A percentile compares a stretch with the other conserved stretches of the same genome.
Conservation (phyloP, 2,113 vertebrate species). For the Mesitornis unicolor region DNA sequence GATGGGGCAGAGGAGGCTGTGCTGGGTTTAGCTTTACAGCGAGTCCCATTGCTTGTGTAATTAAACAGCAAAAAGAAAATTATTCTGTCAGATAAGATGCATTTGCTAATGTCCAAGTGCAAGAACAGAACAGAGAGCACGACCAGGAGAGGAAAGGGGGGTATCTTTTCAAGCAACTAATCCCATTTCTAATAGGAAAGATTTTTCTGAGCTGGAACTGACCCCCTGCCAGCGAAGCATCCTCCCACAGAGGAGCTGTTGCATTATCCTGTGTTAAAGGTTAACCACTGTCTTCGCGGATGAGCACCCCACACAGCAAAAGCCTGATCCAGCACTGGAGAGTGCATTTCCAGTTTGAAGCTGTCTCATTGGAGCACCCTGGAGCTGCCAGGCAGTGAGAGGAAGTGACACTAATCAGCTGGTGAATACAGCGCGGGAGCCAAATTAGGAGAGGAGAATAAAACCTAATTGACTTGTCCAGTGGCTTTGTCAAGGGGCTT, state of each 20-base stretch:
- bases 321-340: not conserved
- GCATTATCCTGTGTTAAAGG: not conserved
- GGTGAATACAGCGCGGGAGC: not conserved
- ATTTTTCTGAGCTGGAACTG: not conserved
- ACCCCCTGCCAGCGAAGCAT: not conserved
- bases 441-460: not conserved
- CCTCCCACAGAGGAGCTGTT: not conserved
- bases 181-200: not conserved
- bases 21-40: not conserved
- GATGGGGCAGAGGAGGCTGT: not conserved
- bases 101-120: not conserved
- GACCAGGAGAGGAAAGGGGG: not conserved
- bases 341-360: not conserved
- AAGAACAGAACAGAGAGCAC: not conserved
- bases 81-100: not conserved
- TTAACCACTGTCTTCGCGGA: fast-evolving
- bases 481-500: not conserved
- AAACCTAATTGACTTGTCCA: not conserved
- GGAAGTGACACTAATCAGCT: not conserved
- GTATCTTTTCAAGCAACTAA: not conserved
- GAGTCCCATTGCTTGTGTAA: not conserved
- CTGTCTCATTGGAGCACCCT: not conserved
- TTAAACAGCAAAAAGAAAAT: not conserved
- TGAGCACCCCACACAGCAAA: not conserved
- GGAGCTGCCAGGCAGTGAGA: not conserved